Percentiles rank a stretch among this genome's conserved stretches.
These are phyloP conservation scores for Sardina pilchardus DNA, from an alignment of 2,113 vertebrate species.

Conservation along the genomic window DNA sequence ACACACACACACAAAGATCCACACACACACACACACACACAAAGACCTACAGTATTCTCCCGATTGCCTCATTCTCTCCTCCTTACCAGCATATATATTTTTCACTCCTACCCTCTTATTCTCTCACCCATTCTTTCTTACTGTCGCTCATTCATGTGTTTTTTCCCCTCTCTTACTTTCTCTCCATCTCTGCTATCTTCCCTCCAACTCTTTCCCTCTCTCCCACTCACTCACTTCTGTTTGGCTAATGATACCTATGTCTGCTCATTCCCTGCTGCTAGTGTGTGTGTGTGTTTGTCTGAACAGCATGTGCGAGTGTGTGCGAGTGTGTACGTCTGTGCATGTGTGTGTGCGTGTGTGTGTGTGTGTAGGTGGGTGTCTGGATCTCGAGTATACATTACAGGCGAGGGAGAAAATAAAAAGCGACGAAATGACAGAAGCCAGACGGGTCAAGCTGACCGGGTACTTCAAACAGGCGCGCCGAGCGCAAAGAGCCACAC, in stretches of 20 bases:
- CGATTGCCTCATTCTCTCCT: background rate
- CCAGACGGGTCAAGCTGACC: constrained; percentile 98
- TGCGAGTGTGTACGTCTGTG: background rate
- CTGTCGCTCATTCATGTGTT: background rate
- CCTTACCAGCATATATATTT: background rate
- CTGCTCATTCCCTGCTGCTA: constrained; percentile 91
- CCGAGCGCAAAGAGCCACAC: constrained; percentile 82
- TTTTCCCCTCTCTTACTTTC: too few species aligned
- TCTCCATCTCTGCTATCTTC: background rate
- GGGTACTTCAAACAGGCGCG: constrained; percentile 95
- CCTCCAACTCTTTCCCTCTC: background rate
- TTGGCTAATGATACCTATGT: constrained; percentile 88
- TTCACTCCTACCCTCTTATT: constrained; percentile 8
- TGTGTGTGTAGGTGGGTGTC: constrained; percentile 75
- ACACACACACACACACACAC: background rate
- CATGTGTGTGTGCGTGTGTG: too few species aligned
- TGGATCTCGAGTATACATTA: constrained; percentile 97
- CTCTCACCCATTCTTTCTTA: constrained; percentile 18
- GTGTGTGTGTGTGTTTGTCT: constrained; percentile 34
- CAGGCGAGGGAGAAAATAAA: constrained; percentile 79
- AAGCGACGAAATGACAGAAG: constrained; percentile 96
- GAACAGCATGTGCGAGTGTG: background rate
- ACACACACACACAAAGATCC: background rate
- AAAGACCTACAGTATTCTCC: background rate
- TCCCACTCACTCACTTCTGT: constrained; percentile 68